These are phyloP conservation scores for Trachelus tabidus DNA, from an alignment of 2,888 invertebrate species.

Conservation along the genomic window DNA sequence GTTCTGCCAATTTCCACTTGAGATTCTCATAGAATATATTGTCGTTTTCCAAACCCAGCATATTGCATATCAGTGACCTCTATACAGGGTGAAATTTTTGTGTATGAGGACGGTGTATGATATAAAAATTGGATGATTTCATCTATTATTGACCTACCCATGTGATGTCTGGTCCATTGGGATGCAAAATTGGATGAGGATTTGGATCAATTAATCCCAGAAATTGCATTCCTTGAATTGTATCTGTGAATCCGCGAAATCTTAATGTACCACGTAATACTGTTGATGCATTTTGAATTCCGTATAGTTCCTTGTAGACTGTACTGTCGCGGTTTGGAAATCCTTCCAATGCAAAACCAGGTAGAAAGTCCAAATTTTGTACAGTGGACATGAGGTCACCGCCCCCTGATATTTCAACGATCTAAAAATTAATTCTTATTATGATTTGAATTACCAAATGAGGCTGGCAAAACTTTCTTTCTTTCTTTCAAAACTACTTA, in stretches of 20 bases:
- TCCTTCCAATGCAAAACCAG: slow-evolving; percentile 96
- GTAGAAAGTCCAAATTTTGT: slow-evolving; percentile 87
- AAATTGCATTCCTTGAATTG: slow-evolving; percentile 86
- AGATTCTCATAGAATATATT: slow-evolving; percentile 95
- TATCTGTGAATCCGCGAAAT: slow-evolving; percentile 90
- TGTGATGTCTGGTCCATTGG: slow-evolving; percentile 93
- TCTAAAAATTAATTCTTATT: neutral
- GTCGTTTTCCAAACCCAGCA: slow-evolving; percentile 84
- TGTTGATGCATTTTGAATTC: slow-evolving; percentile 87
- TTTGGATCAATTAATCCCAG: slow-evolving; percentile 89
- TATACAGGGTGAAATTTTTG: slow-evolving; percentile 53
- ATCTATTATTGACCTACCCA: slow-evolving; percentile 75
- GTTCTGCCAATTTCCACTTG: slow-evolving; percentile 83
- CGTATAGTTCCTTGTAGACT: slow-evolving; percentile 87
- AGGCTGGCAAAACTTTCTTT: neutral
- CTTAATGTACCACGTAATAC: slow-evolving; percentile 93
- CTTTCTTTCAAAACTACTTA: slow-evolving; percentile 58
- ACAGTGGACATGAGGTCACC: slow-evolving; percentile 90
- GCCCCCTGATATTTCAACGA: slow-evolving; percentile 64
- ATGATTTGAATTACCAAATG: neutral
- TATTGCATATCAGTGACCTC: slow-evolving; percentile 86
- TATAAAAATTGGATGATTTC: too few species aligned
- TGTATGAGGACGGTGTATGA: too few species aligned
- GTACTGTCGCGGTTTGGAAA: slow-evolving; percentile 97
- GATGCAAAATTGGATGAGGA: slow-evolving; percentile 91